Percentiles rank a stretch among this genome's conserved stretches.
These are phyloP conservation scores for Ptyas mucosa DNA, from an alignment of 2,113 vertebrate species.

Conservation along the genomic window DNA sequence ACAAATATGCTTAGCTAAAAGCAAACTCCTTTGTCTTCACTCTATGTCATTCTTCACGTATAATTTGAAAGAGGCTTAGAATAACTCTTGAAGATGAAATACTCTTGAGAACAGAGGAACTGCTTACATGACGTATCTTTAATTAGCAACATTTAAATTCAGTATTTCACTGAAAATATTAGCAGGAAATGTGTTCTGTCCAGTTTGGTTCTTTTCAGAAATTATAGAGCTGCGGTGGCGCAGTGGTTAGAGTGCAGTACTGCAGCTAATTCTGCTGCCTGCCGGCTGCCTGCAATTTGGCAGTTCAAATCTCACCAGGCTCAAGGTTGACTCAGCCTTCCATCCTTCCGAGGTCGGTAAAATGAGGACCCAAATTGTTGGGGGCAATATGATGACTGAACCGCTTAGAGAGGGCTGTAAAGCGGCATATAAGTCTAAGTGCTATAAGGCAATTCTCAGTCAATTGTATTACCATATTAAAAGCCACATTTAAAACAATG, in stretches of 20 bases:
- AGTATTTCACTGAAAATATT: not conserved
- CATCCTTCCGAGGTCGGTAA: too few species aligned
- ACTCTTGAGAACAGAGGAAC: not conserved
- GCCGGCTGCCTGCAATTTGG: too few species aligned
- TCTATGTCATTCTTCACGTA: not conserved
- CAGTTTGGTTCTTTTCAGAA: not conserved
- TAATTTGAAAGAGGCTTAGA: not conserved
- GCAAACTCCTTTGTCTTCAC: not conserved
- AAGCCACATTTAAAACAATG: not conserved
- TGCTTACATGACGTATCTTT: not conserved
- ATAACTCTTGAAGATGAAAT: not conserved
- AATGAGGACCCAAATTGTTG: too few species aligned
- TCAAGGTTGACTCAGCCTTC: too few species aligned
- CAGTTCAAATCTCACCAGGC: too few species aligned
- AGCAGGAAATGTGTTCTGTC: not conserved
- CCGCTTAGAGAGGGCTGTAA: too few species aligned
- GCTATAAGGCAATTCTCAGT: not conserved
- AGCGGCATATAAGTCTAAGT: too few species aligned
- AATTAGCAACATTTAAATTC: not conserved
- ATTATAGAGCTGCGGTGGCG: too few species aligned
- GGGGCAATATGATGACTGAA: too few species aligned
- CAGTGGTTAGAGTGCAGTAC: too few species aligned
- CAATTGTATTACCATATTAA: not conserved
- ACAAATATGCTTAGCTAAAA: not conserved
- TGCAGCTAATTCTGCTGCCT: too few species aligned